Evolutionary conservation across 2,888 invertebrate species (phyloP), one percentile per base, ranked within the genome.

Genomic region (Diarsia dahlii): DNA sequence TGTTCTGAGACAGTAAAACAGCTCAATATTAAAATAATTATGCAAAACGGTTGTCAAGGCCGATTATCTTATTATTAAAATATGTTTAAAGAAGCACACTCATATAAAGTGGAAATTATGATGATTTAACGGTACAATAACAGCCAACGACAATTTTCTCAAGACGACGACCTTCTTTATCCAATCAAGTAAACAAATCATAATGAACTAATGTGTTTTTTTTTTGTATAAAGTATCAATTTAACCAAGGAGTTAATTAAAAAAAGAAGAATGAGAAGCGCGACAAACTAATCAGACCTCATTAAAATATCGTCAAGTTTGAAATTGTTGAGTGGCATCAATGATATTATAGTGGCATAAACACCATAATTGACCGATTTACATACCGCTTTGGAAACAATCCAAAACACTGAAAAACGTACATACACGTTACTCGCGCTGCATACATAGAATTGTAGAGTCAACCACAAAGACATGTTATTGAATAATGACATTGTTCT

Each of bases 401-500:
- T 91, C 92, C 92, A 93, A 88, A 83, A 85, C 89, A 86, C 85
- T 89, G 89, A 89, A 91, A 91, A 90, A 89, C 85, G 69, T 82
- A 84, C 8, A 8, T 68, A 84, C 84, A 77, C 75, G 73, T 76
- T 75, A 71, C 73, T 66, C 54, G 70, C 86, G 89, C 89, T 91
- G 90, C 91, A 91, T 88, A 92, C 91, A 92, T 90, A 91, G 90
- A 90, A 91, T 89, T 91, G 90, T 92, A 93, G 90, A 91, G 89
- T 67, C 83, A 46, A 85, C 88, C 80, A 85, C 81, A 84, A 81
- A 87, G 89, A 91, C 91, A 89, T 90, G 92, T 83, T 88, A 94
- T 91, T 93, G 93, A 92, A 93, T 93, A 94, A 94, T 94, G 93
- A 94, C 94, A 94, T 94, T 95, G 95, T 94, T 94, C 93, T 91